phyloP scores from a whole-genome alignment of 2,797 vertebrate genomes.

The Molossus alvarezi region DNA sequence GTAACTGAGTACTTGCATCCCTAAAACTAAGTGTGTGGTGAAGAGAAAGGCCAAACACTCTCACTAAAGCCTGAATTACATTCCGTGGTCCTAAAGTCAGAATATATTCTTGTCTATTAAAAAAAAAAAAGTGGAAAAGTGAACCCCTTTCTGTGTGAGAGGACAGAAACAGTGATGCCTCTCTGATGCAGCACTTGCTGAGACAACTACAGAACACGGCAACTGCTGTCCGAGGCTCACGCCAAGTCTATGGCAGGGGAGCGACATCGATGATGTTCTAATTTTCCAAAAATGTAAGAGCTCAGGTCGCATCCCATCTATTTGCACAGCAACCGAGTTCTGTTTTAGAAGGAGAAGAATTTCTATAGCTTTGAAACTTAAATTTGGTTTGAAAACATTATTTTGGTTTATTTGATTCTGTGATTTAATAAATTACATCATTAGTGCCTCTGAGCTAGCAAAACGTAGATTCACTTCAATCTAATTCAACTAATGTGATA shows the following conservation, averaged over 20 bases:
- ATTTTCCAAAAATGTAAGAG: background rate
- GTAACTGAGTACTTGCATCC: background rate
- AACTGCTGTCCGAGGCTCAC: background rate
- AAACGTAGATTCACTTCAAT: background rate
- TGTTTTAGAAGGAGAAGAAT: background rate
- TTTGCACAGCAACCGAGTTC: background rate
- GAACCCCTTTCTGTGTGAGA: background rate
- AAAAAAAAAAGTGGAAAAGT: background rate
- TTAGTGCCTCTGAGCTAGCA: background rate
- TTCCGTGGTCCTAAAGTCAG: background rate
- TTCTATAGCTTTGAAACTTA: background rate
- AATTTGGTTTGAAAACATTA: slow-evolving; percentile 5
- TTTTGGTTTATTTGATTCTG: background rate
- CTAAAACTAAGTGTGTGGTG: background rate
- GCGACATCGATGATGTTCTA: background rate
- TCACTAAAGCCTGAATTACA: background rate
- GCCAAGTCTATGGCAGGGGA: background rate
- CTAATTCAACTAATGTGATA: background rate
- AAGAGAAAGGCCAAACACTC: background rate
- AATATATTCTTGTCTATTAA: background rate
- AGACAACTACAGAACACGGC: background rate
- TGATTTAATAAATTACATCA: background rate
- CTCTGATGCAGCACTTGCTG: background rate
- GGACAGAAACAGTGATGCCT: background rate
- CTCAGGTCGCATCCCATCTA: background rate